phyloP scores from a whole-genome alignment of 92 coral and sea anemone genomes.

The Porites rus region DNA sequence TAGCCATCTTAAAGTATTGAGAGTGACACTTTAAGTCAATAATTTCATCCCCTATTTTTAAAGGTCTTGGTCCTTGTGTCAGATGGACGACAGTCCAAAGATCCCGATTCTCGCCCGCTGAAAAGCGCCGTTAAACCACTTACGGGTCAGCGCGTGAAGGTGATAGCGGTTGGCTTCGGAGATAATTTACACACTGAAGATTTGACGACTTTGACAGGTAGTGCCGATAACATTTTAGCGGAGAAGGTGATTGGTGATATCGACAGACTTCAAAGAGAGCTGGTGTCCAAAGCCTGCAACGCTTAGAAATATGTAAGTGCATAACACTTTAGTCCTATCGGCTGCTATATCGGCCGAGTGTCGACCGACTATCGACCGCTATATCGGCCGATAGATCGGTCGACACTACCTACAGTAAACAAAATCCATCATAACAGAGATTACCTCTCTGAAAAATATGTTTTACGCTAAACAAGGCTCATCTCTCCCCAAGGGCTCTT shows the following conservation, averaged over 20 bases:
- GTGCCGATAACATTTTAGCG: constrained; percentile 67
- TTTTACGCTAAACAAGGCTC: neutral
- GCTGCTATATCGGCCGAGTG: too few relatives aligned
- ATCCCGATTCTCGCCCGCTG: constrained; percentile 68
- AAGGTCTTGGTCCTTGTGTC: constrained; percentile 84
- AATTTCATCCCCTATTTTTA: neutral
- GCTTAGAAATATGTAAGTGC: constrained; percentile 31
- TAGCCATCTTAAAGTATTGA: too few relatives aligned
- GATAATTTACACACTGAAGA: constrained; percentile 67
- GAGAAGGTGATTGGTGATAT: constrained; percentile 74
- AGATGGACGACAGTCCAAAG: constrained; percentile 87
- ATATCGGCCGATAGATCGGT: too few relatives aligned
- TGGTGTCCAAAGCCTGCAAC: constrained; percentile 73
- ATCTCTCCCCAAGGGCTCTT: too few relatives aligned
- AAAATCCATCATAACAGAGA: too few relatives aligned
- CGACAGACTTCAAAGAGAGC: constrained; percentile 75
- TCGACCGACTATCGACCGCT: too few relatives aligned
- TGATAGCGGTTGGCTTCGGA: constrained; percentile 89
- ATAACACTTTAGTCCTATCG: too few relatives aligned
- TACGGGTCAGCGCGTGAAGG: constrained; percentile 74
- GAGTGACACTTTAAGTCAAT: neutral
- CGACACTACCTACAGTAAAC: too few relatives aligned
- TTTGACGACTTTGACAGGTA: constrained; percentile 73
- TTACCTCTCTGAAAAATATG: neutral
- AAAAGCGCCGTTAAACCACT: constrained; percentile 77